Evolutionary conservation across 2,888 invertebrate species (phyloP).

Genomic region (Apomyelois bistriatella): DNA sequence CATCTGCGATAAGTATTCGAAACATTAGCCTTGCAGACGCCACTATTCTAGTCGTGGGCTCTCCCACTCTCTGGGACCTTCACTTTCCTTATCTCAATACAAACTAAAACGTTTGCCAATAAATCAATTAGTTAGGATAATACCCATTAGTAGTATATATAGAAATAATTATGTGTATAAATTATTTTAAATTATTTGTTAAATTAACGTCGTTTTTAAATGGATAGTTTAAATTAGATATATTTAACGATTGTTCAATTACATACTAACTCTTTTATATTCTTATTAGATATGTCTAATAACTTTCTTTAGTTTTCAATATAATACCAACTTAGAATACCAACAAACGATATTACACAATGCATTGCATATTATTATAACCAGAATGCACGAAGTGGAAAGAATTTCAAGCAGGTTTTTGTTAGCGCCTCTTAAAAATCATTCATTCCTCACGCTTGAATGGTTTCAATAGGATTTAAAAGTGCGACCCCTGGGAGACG

Average conservation of each 20-base stretch:
- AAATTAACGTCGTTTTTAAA: no score
- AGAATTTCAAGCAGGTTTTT: conserved; percentile 58
- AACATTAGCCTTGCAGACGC: conserved; percentile 41
- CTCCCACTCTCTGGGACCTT: conserved; percentile 26
- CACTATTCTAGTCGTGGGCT: conserved; percentile 32
- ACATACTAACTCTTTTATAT: no score
- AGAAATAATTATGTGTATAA: background rate
- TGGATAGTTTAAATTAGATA: no score
- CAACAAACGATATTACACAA: conserved; percentile 10
- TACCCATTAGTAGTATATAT: background rate
- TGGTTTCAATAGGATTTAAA: conserved; percentile 49
- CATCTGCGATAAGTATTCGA: conserved; percentile 11
- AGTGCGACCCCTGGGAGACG: conserved; percentile 51
- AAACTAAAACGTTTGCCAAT: conserved; percentile 6
- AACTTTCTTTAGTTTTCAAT: background rate
- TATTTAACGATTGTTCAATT: no score
- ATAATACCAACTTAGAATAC: background rate
- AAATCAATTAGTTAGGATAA: conserved; percentile 2
- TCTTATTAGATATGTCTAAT: no score
- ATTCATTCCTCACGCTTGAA: conserved; percentile 65
- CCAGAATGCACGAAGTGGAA: conserved; percentile 33
- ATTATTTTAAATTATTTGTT: no score
- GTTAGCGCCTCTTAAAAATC: conserved; percentile 52
- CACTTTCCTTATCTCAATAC: conserved; percentile 17
- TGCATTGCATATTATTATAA: conserved; percentile 21